Evolutionary conservation across 53 echinoderm and acorn worm genomes (phyloP).

Genomic region (Holothuria leucospilota): DNA sequence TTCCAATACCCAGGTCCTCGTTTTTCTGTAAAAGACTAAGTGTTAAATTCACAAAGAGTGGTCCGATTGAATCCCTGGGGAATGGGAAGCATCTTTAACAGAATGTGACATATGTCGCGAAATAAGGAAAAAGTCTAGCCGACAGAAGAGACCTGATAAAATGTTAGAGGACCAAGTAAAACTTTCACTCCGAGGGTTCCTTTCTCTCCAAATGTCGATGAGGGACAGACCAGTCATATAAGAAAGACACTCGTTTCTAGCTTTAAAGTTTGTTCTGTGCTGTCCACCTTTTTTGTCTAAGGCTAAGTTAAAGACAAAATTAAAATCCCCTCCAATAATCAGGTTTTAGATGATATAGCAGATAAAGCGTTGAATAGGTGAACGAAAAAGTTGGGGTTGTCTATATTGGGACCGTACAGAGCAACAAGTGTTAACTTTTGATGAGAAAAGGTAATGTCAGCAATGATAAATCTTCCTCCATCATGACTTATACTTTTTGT

Average conservation of each 20-base stretch:
- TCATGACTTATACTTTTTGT: too few species aligned
- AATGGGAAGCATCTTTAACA: too few species aligned
- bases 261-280: neutral
- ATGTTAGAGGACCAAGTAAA: slow-evolving; percentile 1
- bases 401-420: neutral
- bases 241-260: neutral
- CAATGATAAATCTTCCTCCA: slow-evolving; percentile 14
- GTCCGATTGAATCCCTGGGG: too few species aligned
- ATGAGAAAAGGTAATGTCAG: neutral
- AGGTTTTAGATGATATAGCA: too few species aligned
- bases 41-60: neutral
- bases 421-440: neutral
- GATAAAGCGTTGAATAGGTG: too few species aligned
- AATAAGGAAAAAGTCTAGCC: neutral
- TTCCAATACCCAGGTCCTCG: too few species aligned
- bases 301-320: neutral
- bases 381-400: neutral
- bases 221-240: neutral
- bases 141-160: neutral
- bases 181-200: neutral
- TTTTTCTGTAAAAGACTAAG: too few species aligned
- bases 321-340: neutral
- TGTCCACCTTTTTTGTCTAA: neutral
- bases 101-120: too few species aligned
- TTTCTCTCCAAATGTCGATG: neutral